Evolutionary conservation across 2,797 vertebrate species (phyloP).

Genomic region (Protonibea diacanthus): DNA sequence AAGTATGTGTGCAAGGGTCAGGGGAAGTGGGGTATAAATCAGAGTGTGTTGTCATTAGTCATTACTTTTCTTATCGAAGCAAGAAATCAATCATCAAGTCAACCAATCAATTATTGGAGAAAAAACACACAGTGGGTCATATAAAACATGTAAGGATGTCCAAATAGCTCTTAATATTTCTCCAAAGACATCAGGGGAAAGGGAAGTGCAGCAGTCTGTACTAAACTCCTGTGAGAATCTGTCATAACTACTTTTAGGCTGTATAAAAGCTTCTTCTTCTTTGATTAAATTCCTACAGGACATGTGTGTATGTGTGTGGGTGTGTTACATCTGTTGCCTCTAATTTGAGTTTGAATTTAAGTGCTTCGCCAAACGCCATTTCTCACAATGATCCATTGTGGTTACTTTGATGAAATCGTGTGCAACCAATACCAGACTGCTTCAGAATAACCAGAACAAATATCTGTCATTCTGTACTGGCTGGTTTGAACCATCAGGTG

Average conservation of each 20-base stretch:
- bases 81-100: constrained; percentile 16
- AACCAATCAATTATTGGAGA: neutral
- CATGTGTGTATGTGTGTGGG: neutral
- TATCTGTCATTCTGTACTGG: neutral
- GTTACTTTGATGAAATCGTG: constrained; percentile 19
- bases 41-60: neutral
- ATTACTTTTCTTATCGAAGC: neutral
- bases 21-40: neutral
- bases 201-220: neutral
- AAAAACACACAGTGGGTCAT: neutral
- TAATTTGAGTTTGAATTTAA: constrained; percentile 18
- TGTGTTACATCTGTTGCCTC: constrained; percentile 14
- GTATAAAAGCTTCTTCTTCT: neutral
- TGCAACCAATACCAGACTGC: constrained; percentile 3
- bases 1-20: neutral
- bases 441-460: neutral
- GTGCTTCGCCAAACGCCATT: neutral
- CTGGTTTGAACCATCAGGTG: neutral
- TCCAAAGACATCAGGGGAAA: neutral
- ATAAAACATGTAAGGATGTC: neutral
- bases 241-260: neutral
- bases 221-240: neutral
- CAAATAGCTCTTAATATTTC: neutral
- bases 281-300: constrained; percentile 18
- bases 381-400: neutral